phyloP scores from a whole-genome alignment of 1,140 invertebrate species.

The Drosophila saltans region DNA sequence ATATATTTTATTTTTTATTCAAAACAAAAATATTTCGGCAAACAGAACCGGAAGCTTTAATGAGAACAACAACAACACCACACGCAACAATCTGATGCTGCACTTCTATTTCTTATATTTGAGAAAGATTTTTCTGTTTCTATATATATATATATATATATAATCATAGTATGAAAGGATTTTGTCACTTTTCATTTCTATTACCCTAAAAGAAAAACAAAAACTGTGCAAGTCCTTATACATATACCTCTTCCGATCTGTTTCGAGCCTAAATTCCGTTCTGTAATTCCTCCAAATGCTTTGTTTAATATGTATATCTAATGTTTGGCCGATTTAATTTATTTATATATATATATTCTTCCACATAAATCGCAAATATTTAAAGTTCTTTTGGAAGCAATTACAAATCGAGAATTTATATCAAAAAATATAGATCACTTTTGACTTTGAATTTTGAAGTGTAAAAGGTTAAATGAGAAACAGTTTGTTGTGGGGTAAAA shows the following conservation, averaged over 20 bases:
- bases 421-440: no score
- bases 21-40: slow-evolving; percentile 25
- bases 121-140: background rate
- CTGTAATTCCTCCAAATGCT: background rate
- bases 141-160: background rate
- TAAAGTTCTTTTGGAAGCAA: no score
- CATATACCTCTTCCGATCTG: background rate
- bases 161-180: no score
- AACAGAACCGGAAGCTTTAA: slow-evolving; percentile 9
- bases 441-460: background rate
- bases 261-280: background rate
- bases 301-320: no score
- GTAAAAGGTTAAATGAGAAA: background rate
- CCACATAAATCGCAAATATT: no score
- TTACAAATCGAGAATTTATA: no score
- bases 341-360: no score
- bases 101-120: no score
- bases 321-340: no score
- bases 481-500: background rate
- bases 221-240: no score
- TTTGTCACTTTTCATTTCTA: no score
- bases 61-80: background rate
- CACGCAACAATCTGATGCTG: background rate
- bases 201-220: no score
- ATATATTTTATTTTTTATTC: slow-evolving; percentile 63